Base-by-base conservation (phyloP, 2,797 vertebrate genomes). In the Lepilemur septentrionalis region DNA sequence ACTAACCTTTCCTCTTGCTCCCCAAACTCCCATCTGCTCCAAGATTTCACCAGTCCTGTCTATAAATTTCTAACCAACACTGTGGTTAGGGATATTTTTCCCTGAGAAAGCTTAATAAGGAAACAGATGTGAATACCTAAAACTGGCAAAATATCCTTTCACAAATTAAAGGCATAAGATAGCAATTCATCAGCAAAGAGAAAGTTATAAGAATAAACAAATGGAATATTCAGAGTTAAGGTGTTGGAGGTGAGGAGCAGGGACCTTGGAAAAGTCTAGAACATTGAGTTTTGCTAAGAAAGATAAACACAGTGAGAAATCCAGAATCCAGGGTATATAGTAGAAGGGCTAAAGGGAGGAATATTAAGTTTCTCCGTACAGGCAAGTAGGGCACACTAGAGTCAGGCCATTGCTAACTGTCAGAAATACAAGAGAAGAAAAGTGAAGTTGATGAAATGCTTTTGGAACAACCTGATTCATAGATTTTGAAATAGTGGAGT, bases 381-480 rank as follows among this genome's bases (percentile, higher is more conserved):
- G 38, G 28, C 23, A 35, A 82, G 30, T 0, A 20, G 15, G 50
- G 30, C 32, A 41, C 35, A 3, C 7, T 18, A 0, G 23, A 17
- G 50, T 23, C 48, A 1, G 61, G 10, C 43, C 25, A 8, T 3
- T 22, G 41, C 30, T 89, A 20, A n/a, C 13, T 13, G 78, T 69
- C 81, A n/a, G 63, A 95, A 82, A 91, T 17, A 57, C 18, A 35
- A 5, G n/a, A 80, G 35, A 50, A 72, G 48, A 57, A 95, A 94
- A 82, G n/a, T 9, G 15, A 78, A 52, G 61, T 12, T 28, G 79
- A 89, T 35, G 72, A 72, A 67, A 73, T 85, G 83, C 38, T 82
- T 88, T 65, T 20, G 41, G 82, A 91, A 93, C 69, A 89, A 95
- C 20, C 35, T 20, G 18, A 57, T 38, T 94, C 94, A 84, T 43